Evolutionary conservation across 2,888 invertebrate species (phyloP).

Genomic region (Athalia rosae): DNA sequence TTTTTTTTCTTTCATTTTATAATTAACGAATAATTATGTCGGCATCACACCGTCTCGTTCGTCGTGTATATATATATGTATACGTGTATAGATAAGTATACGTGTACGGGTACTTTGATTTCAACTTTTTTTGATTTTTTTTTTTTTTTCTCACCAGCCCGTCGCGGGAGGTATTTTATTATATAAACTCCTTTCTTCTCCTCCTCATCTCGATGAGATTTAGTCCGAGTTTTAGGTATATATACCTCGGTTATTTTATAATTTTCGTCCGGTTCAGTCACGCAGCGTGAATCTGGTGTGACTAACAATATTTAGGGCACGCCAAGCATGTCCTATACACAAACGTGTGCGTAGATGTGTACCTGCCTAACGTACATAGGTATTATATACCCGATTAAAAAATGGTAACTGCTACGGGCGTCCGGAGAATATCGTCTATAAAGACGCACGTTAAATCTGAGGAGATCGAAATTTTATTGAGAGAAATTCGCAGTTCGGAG

Average conservation of each 20-base stretch:
- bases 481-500: too few relatives aligned
- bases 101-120: too few relatives aligned
- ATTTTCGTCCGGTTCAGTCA: slow-evolving; percentile 61
- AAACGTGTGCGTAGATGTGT: background rate
- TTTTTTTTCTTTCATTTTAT: background rate
- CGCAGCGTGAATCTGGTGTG: slow-evolving; percentile 58
- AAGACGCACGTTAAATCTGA: too few relatives aligned
- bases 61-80: background rate
- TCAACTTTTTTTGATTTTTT: too few relatives aligned
- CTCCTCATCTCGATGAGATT: slow-evolving; percentile 27
- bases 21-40: slow-evolving; percentile 32
- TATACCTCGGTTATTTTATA: slow-evolving; percentile 54
- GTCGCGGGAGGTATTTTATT: slow-evolving; percentile 46
- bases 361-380: background rate
- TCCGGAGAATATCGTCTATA: too few relatives aligned
- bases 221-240: background rate
- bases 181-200: slow-evolving; percentile 37
- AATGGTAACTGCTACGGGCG: too few relatives aligned
- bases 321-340: slow-evolving; percentile 38
- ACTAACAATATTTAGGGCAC: slow-evolving; percentile 59
- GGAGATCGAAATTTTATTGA: too few relatives aligned
- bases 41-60: background rate
- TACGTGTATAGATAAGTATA: background rate
- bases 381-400: background rate
- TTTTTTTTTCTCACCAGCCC: background rate